Evolutionary conservation across 35 echinoderm and acorn worm species (phyloP), one percentile per base, ranked within the genome.

Genomic region (Ophiothrix spiculata): DNA sequence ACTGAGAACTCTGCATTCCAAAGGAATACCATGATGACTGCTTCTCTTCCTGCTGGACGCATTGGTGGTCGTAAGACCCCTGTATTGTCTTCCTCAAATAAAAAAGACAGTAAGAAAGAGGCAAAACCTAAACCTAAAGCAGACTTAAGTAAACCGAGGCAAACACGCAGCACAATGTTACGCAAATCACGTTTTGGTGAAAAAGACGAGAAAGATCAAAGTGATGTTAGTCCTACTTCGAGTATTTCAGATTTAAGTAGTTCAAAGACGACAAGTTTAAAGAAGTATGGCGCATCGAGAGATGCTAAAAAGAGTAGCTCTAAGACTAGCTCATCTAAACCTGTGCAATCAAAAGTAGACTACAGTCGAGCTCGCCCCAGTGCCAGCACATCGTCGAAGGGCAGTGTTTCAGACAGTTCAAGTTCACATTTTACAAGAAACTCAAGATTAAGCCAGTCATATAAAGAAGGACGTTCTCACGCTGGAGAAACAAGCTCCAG

Each of bases 161-260:
- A 94, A 77, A 99, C 96, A 32, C 88, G 96, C 21, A 99, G 91
- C 78, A 99, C 96, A 29, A 85, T 93, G 86, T 64, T 99, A 34
- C 87, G 92, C 36, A 91, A 94, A 46, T 93, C 84, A 39, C 75
- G 96, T 14, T 99, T 99, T 73, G 84, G 63, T 39, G 95, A 89
- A 38, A 88, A 90, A 35, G 92, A 93, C 40, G 54, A 25, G 76
- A 78, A 86, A 63, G 86, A 94, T 63, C 82, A 91, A 1, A 90
- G 77, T 37, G 89, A 94, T 56, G 79, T 99, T 23, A 99, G 96
- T 75, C 91, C 91, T 33, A 91, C 78, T 35, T 99, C 92, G 16
- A 99, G 91, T 34, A 91, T 94, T 35, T 99, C 94, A 33, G 94
- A 97, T 87, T 76, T 95, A 39, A 95, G 93, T 42, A 90, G 87